Evolutionary conservation across 2,113 vertebrate genomes (phyloP), one percentile per base, ranked within the genome.

Genomic region (Trogon melanurus): DNA sequence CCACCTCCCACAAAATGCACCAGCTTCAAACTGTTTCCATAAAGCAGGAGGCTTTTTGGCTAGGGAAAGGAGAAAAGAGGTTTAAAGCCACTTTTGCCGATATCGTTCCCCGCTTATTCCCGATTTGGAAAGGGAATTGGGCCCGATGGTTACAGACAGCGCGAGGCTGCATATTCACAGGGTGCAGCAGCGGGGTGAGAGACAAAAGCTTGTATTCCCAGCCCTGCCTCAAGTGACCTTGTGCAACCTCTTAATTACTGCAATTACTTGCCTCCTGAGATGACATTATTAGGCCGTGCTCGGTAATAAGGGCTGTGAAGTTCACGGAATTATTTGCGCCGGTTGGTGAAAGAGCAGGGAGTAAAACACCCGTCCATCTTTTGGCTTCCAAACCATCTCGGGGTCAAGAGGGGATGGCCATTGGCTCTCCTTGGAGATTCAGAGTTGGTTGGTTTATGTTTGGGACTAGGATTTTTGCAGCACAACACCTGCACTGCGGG

Each of bases 181-280:
- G 93, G 81, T 5, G 45, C 66, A 81, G 93, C 90, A 74, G 80
- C 6, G 0, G 89, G 70, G 78, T 47, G 87, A 85, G 91, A 96
- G 91, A 96, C 93, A 97, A 97, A 95, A 91, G 95, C 94, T 83
- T 88, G 85, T 96, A 95, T 96, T 94, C 95, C 94, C 94, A 96
- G 96, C 93, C 94, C 94, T 93, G 93, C 94, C 94, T 95, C 89
- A 7, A 94, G 89, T 97, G 96, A 97, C 96, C 96, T 96, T 91
- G 96, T 89, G 94, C 94, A 97, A 97, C 96, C 95, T 95, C 96
- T 97, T 97, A 97, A 96, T 97, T 97, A 97, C 94, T 96, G 91
- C 95, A 97, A 97, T 97, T 94, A 97, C 96, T 95, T 96, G 95
- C 96, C 96, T 96, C 95, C 95, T 95, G 95, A 97, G 93, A 96